phyloP scores from a whole-genome alignment of 2,888 invertebrate species.

The Sepiola atlantica region DNA sequence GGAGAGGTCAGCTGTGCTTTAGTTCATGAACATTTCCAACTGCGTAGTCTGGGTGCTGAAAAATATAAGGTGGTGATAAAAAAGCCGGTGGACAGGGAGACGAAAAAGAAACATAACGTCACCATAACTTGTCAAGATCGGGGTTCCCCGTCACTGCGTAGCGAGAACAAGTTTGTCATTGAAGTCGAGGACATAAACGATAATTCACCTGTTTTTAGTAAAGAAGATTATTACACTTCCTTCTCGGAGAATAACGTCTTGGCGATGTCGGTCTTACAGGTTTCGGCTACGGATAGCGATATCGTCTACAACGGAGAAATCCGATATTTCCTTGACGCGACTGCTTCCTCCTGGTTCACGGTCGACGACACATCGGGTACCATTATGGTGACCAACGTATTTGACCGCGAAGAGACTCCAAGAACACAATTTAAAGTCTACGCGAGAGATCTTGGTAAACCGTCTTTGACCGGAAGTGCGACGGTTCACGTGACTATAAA shows the following conservation, averaged over 20 bases:
- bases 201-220: conserved; percentile 63
- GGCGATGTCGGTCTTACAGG: conserved; percentile 62
- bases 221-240: conserved; percentile 57
- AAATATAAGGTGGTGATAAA: conserved; percentile 66
- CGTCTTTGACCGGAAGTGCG: conserved; percentile 59
- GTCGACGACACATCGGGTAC: conserved; percentile 60
- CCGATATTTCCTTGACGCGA: conserved; percentile 59
- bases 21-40: conserved; percentile 56
- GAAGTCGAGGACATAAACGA: conserved; percentile 71
- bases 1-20: conserved; percentile 63
- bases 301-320: conserved; percentile 60
- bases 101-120: conserved; percentile 58
- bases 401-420: conserved; percentile 62
- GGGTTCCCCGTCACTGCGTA: conserved; percentile 63
- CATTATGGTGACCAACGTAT: conserved; percentile 59
- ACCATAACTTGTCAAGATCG: conserved; percentile 66
- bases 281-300: conserved; percentile 67
- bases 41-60: conserved; percentile 60
- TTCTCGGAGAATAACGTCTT: conserved; percentile 67
- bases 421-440: conserved; percentile 61
- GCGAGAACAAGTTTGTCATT: conserved; percentile 61
- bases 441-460: conserved; percentile 62
- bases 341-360: conserved; percentile 56
- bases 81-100: conserved; percentile 66
- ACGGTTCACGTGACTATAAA: conserved; percentile 58